Percentiles rank a stretch among this genome's conserved stretches.
Conservation (phyloP, 2,113 vertebrate genomes). For the Gulo gulo region DNA sequence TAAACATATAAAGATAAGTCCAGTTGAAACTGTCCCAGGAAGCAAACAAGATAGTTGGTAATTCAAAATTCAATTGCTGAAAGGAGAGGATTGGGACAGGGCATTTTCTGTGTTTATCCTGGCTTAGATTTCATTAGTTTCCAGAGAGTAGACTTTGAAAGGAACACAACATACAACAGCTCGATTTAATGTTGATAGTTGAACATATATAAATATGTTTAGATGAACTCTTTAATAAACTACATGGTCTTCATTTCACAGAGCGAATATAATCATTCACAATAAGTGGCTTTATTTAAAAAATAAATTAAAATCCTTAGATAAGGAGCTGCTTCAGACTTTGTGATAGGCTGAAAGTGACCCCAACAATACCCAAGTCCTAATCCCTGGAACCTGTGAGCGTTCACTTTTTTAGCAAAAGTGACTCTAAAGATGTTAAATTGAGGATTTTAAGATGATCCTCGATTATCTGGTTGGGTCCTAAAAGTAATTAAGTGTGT, state of each 20-base stretch:
- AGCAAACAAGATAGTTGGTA: background rate
- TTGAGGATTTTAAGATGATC: background rate
- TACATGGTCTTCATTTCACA: background rate
- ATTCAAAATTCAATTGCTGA: background rate
- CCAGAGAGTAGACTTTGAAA: background rate
- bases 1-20: background rate
- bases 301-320: background rate
- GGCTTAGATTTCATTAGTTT: background rate
- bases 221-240: background rate
- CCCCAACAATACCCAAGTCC: background rate
- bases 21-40: background rate
- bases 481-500: background rate
- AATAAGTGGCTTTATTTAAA: background rate
- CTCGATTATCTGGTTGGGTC: background rate
- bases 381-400: background rate
- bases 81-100: background rate
- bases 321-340: background rate
- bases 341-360: background rate
- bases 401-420: background rate
- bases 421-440: background rate
- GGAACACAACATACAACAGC: background rate
- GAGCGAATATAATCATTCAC: background rate
- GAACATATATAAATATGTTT: background rate
- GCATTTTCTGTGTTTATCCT: background rate
- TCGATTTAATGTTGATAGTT: background rate